Evolutionary conservation across 2,888 invertebrate species (phyloP), one percentile per base, ranked within the genome.

Genomic region (Aquatica leii): DNA sequence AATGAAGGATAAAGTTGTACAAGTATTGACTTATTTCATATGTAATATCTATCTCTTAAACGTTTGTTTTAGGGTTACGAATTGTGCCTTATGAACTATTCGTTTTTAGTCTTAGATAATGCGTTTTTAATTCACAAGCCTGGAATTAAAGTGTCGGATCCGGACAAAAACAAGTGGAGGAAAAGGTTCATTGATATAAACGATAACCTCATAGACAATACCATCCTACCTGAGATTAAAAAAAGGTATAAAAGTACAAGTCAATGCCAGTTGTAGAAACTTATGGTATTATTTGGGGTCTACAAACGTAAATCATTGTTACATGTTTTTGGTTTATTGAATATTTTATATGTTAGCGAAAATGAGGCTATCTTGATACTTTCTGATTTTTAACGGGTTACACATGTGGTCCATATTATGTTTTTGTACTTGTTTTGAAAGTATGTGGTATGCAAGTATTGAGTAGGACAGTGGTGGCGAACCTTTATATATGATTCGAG

Each of bases 1-100:
- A 55, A 92, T 92, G 80, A 90, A 91, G 79, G 94, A 94, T 80
- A 94, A 94, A 83, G 94, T 94, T 93, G 91, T 93, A 53, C 94
- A 94, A 89, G 94, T 93, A 77, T n/a, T n/a, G n/a, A n/a, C 77
- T 9, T 31, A 31, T 31, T 31, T 31, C n/a, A n/a, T n/a, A n/a
- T n/a, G n/a, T n/a, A n/a, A n/a, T n/a, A n/a, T n/a, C n/a, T n/a
- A n/a, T n/a, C n/a, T n/a, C n/a, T n/a, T n/a, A n/a, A n/a, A n/a
- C n/a, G n/a, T n/a, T n/a, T n/a, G 3, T 67, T 63, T 37, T 85
- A 94, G 93, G 93, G 92, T 69, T 94, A 92, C 82, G 86, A 91
- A 60, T 86, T 94, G 65, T 94, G 94, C 81, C 90, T 92, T 17
- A 84, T 91, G 77, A 90, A 93, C 80, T 94, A 94, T 81, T 92